Conservation (phyloP, 2,888 invertebrate species). For the Dicycla oo region DNA sequence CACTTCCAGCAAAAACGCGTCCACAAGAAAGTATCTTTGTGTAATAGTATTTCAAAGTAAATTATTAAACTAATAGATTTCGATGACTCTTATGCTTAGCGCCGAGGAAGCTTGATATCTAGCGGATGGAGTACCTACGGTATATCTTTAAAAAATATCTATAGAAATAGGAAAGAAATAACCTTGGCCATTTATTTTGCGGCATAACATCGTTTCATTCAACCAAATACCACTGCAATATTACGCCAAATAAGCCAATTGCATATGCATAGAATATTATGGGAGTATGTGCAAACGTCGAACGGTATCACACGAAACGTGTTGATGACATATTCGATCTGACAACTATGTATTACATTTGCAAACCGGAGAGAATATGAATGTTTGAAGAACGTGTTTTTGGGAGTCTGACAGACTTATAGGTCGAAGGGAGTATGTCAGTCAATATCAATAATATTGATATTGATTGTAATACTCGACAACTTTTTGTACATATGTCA, state of each 20-base stretch:
- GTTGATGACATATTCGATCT: slow-evolving; percentile 34
- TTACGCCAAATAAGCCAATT: slow-evolving; percentile 38
- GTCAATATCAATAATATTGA: no score
- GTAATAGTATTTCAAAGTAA: no score
- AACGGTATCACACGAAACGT: slow-evolving; percentile 28
- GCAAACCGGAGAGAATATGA: slow-evolving; percentile 34
- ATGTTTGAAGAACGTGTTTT: slow-evolving; percentile 20
- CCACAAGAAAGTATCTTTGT: no score
- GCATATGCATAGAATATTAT: slow-evolving; percentile 64
- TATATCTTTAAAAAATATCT: no score
- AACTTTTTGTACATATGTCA: no score
- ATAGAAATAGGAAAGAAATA: neutral
- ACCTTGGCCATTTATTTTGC: neutral
- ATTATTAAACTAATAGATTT: no score
- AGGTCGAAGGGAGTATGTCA: no score
- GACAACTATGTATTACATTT: slow-evolving; percentile 55
- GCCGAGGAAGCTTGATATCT: no score
- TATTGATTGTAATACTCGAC: no score
- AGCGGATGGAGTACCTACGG: no score
- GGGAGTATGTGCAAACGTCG: slow-evolving; percentile 43
- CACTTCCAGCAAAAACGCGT: no score
- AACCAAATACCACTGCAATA: slow-evolving; percentile 2
- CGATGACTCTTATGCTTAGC: no score
- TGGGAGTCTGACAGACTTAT: neutral
- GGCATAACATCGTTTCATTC: neutral